Conservation (phyloP, 2,797 vertebrate genomes). For the Psittacula echo region DNA sequence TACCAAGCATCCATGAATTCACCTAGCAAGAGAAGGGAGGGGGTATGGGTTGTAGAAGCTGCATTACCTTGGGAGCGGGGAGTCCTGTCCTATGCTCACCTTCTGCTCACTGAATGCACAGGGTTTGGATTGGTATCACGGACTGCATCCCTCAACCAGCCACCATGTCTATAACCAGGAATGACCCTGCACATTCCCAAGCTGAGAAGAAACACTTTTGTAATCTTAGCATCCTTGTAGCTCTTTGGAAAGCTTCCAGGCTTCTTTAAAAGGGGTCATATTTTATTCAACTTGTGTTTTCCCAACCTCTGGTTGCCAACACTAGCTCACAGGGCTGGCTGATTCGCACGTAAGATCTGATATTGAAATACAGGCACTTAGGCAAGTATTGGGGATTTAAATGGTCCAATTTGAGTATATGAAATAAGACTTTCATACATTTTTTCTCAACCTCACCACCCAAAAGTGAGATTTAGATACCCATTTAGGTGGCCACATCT, state of each 20-base stretch:
- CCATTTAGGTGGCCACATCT: slow-evolving; percentile 60
- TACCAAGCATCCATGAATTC: neutral
- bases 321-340: neutral
- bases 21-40: neutral
- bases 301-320: neutral
- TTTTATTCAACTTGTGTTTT: slow-evolving; percentile 12
- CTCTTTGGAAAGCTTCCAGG: slow-evolving; percentile 2
- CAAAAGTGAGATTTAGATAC: slow-evolving; percentile 42
- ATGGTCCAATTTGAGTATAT: neutral
- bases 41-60: neutral
- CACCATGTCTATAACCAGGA: neutral
- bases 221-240: neutral
- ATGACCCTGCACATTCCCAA: neutral
- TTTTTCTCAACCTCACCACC: slow-evolving; percentile 44
- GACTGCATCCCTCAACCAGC: neutral
- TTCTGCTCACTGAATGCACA: neutral
- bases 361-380: slow-evolving; percentile 5
- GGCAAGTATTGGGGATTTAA: slow-evolving; percentile 8
- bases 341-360: neutral
- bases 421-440: slow-evolving; percentile 36
- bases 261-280: neutral
- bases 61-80: neutral
- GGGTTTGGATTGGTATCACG: neutral
- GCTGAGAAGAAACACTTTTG: neutral
- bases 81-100: neutral